A percentile compares a stretch with the other conserved stretches of the same genome.
These are phyloP conservation scores for Cyrtonyx montezumae DNA, from an alignment of 2,113 vertebrate genomes.

Conservation along the genomic window DNA sequence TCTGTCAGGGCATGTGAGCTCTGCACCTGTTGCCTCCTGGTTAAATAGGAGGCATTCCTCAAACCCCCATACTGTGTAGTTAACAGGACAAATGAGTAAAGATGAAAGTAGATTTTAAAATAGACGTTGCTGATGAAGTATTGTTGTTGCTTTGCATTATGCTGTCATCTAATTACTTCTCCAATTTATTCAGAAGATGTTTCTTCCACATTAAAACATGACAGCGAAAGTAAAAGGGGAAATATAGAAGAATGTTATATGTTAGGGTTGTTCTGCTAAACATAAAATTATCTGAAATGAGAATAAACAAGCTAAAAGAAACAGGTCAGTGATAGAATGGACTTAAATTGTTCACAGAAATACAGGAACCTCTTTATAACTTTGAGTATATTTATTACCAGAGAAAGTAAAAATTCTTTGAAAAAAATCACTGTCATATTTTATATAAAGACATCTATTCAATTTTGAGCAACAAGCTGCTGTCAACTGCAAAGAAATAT, in stretches of 20 bases:
- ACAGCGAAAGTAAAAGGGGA: neutral
- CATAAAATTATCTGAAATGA: neutral
- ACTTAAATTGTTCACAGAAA: neutral
- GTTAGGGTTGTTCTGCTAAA: neutral
- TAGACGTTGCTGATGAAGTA: neutral
- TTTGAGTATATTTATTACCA: neutral
- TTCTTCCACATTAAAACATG: neutral
- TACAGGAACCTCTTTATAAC: neutral
- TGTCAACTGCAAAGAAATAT: slow-evolving; percentile 35
- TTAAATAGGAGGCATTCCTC: neutral
- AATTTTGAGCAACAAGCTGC: neutral
- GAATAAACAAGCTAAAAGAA: neutral
- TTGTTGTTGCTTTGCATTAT: neutral
- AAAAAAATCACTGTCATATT: neutral
- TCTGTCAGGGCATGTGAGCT: slow-evolving; percentile 13
- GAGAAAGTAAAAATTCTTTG: neutral
- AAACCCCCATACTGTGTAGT: neutral
- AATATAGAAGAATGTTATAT: neutral
- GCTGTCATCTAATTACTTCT: neutral
- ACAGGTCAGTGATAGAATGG: neutral
- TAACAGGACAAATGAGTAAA: slow-evolving; percentile 15
- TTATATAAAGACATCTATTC: neutral
- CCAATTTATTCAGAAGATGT: neutral
- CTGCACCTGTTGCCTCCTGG: slow-evolving; percentile 52
- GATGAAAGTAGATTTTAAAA: slow-evolving; percentile 26